These are phyloP conservation scores for Lydus trimaculatus DNA, from an alignment of 2,888 invertebrate species.

Conservation along the genomic window DNA sequence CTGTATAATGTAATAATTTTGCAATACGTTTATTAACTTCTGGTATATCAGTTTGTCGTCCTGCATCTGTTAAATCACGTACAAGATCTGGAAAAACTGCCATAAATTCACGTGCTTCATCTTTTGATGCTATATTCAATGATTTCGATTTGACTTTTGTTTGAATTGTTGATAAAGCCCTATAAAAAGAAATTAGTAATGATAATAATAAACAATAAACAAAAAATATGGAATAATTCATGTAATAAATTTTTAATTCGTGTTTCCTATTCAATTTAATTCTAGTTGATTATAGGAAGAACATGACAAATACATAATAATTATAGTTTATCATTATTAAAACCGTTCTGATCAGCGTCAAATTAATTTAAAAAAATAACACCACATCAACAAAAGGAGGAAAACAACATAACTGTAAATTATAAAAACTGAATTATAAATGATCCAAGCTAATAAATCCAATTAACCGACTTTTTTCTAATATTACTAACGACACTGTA, in stretches of 20 bases:
- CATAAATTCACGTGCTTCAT: conserved; percentile 88
- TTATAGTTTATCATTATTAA: conserved; percentile 8
- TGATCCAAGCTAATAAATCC: neutral
- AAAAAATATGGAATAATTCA: conserved; percentile 9
- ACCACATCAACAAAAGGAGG: neutral
- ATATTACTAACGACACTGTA: neutral
- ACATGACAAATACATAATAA: conserved; percentile 24
- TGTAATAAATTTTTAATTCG: neutral
- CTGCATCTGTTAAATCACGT: conserved; percentile 80
- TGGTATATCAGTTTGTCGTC: conserved; percentile 77
- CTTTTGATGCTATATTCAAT: conserved; percentile 72
- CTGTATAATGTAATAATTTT: conserved; percentile 80
- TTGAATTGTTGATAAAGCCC: conserved; percentile 68
- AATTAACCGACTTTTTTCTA: neutral
- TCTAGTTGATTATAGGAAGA: neutral
- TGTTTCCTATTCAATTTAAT: neutral
- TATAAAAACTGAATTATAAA: neutral
- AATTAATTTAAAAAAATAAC: neutral
- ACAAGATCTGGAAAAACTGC: conserved; percentile 88
- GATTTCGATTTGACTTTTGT: conserved; percentile 69
- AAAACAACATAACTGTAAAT: neutral
- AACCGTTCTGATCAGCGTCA: neutral
- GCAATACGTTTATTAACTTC: conserved; percentile 83
- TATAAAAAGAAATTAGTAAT: conserved; percentile 40
- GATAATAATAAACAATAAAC: neutral